Conservation (phyloP, 2,797 vertebrate genomes). For the Chiloscyllium punctatum region DNA sequence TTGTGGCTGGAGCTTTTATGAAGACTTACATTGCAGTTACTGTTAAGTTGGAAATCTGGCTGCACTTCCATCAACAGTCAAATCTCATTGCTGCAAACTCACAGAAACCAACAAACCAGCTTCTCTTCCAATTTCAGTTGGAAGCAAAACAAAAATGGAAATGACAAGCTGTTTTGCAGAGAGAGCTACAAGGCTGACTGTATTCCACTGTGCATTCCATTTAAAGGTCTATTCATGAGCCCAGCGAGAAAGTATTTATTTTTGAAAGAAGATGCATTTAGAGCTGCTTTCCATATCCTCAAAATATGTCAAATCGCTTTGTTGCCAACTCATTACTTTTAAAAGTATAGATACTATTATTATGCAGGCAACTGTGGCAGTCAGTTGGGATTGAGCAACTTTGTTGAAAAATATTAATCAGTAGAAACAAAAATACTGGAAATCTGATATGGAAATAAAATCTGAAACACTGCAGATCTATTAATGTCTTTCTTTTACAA, state of each 20-base stretch:
- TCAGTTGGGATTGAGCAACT: not conserved
- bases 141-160: not conserved
- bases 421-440: not conserved
- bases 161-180: not conserved
- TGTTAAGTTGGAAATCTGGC: not conserved
- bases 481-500: not conserved
- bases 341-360: not conserved
- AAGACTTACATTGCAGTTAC: conserved; percentile 15
- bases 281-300: not conserved
- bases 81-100: not conserved
- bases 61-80: not conserved
- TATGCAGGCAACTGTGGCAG: not conserved
- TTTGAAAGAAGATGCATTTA: conserved; percentile 32
- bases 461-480: not conserved
- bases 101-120: not conserved
- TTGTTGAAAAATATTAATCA: not conserved
- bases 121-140: not conserved
- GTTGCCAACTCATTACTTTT: not conserved
- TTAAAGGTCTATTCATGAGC: conserved; percentile 20
- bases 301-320: not conserved
- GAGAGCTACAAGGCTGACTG: conserved; percentile 7
- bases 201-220: not conserved
- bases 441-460: not conserved
- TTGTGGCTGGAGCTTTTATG: not conserved
- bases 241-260: not conserved